Base-by-base conservation (phyloP, 1,140 invertebrate genomes). In the Bathynomus jamesi region DNA sequence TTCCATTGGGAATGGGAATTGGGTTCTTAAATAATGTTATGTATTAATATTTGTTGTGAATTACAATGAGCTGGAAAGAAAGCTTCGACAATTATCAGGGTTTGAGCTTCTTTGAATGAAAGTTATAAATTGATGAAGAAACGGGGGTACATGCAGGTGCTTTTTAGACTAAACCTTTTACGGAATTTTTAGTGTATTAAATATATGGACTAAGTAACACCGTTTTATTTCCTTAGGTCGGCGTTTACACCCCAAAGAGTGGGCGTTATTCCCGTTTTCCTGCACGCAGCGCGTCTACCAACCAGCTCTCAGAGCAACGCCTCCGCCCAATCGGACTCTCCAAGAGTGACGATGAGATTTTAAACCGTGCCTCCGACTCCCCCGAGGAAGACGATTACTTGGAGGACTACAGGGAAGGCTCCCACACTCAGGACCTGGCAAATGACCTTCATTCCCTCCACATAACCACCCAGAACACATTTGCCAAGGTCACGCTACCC, bases 401-500 rank as follows among this genome's bases (percentile, higher is more conserved):
- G 25, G 72, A 77, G 69, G 76, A 72, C 46, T 77, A 77, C 31
- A 69, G 70, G 11, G 75, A 75, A 64, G 77, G 75, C 28, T 74
- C 69, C 32, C 70, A 69, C 30, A 67, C 74, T 13, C 68, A 72
- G 60, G 74, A 74, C 64, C 77, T 76, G 7, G 69, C 75, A 24
- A 68, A 70, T 66, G 86, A 87, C 78, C 85, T 82, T 77, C 82
- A 82, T 73, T 82, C 80, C 28, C 82, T 72, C 65, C 82, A 79
- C 30, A 79, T 78, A 32, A 79, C 69, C 64, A 83, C 67, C 21
- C 40, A 53, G 21, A 53, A 17, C 21, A 17, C 40, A 53, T 53
- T 53, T 21, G 40, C 40, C 2, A 53, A 53, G 40, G 40, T 53
- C 5, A 53, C 11, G 11, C 40, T 53, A 21, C 40, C 40, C 13